These are phyloP conservation scores for Ceyx melanurus DNA, from an alignment of 2,113 vertebrate species.

Conservation along the genomic window DNA sequence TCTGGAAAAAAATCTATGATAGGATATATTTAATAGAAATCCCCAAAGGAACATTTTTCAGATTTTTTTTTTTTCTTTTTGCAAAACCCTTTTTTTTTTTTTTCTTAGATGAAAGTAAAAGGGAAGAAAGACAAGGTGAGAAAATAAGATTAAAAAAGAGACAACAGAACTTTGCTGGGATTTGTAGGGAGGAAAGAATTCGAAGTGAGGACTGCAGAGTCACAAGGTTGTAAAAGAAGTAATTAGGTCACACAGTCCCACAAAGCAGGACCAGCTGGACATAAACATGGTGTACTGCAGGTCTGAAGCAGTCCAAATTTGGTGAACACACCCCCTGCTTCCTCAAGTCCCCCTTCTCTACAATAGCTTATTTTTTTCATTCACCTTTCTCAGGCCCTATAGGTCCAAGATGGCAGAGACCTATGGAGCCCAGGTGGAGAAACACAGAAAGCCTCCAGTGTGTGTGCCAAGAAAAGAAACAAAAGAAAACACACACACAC, in stretches of 20 bases:
- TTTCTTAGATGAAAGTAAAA: not conserved
- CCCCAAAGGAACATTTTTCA: not conserved
- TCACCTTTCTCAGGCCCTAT: not conserved
- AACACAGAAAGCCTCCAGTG: not conserved
- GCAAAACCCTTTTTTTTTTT: not conserved
- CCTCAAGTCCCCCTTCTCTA: not conserved
- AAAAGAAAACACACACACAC: not conserved
- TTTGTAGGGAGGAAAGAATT: not conserved
- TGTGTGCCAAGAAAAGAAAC: not conserved
- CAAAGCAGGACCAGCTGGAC: not conserved
- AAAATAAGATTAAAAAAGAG: not conserved
- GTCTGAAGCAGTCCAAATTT: not conserved
- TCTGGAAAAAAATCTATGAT: not conserved
- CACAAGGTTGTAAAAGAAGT: not conserved
- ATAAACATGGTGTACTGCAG: not conserved
- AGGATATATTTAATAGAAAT: conserved; percentile 10
- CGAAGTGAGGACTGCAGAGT: not conserved
- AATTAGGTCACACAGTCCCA: not conserved
- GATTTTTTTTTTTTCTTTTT: not conserved
- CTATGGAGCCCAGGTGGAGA: not conserved
- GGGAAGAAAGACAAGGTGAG: not conserved
- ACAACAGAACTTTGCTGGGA: not conserved
- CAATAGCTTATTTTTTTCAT: not conserved
- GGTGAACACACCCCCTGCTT: not conserved
- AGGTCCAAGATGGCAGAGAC: not conserved